Conservation (phyloP, 2,888 invertebrate species). For the Dexiosoma caninum region DNA sequence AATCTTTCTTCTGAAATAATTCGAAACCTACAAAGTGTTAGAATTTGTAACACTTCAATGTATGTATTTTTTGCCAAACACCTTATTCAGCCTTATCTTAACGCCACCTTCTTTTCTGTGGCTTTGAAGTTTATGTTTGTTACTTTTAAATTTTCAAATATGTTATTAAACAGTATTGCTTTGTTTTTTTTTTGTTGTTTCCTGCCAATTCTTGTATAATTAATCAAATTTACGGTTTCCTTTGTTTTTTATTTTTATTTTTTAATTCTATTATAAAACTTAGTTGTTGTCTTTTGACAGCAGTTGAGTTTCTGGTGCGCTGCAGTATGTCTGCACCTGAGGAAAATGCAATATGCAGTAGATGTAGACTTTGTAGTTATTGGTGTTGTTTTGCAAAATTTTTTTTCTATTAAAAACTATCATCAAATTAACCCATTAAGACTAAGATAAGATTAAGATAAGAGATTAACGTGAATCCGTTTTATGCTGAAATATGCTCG, state of each 20-base stretch:
- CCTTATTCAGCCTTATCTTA: slow-evolving; percentile 49
- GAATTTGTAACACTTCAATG: slow-evolving; percentile 9
- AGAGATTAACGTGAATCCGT: too few species aligned
- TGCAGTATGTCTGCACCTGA: slow-evolving; percentile 35
- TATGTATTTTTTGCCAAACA: slow-evolving; percentile 35
- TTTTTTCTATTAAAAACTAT: background rate
- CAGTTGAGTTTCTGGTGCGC: slow-evolving; percentile 22
- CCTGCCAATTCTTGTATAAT: slow-evolving; percentile 40
- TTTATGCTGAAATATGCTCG: too few species aligned
- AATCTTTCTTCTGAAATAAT: background rate
- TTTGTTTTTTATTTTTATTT: slow-evolving; percentile 12
- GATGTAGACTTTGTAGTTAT: too few species aligned
- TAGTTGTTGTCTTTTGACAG: slow-evolving; percentile 39
- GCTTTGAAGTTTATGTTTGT: slow-evolving; percentile 38
- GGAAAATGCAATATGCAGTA: slow-evolving; percentile 3
- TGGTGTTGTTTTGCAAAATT: too few species aligned
- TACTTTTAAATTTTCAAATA: background rate
- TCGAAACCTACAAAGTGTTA: slow-evolving; percentile 9
- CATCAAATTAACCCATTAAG: slow-evolving; percentile 27
- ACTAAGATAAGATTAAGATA: too few species aligned
- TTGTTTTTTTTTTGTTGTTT: background rate
- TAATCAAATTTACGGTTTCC: slow-evolving; percentile 45
- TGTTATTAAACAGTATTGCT: background rate
- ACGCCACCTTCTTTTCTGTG: slow-evolving; percentile 50
- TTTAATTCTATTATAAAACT: slow-evolving; percentile 31